These are phyloP conservation scores for Gasterosteus nipponicus DNA, from an alignment of 2,113 vertebrate species.

Conservation along the genomic window DNA sequence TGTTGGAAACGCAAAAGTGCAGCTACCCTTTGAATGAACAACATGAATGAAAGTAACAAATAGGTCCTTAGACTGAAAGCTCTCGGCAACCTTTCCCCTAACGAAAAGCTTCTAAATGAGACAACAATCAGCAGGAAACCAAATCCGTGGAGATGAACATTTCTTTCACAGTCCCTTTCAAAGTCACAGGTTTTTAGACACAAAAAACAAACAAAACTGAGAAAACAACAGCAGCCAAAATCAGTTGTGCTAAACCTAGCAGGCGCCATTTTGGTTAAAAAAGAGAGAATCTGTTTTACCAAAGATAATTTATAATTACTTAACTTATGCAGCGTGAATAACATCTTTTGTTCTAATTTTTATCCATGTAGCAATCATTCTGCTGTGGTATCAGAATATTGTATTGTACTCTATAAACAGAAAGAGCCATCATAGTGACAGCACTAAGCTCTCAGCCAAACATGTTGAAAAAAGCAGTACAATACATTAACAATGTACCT, in stretches of 20 bases:
- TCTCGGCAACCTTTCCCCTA: slow-evolving; percentile 44
- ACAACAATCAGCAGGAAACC: slow-evolving; percentile 47
- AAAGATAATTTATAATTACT: background rate
- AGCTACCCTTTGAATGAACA: slow-evolving; percentile 32
- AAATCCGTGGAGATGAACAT: slow-evolving; percentile 32
- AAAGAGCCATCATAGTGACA: slow-evolving; percentile 22
- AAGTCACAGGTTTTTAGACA: slow-evolving; percentile 27
- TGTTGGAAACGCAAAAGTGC: slow-evolving; percentile 15
- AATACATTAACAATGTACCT: slow-evolving; percentile 5
- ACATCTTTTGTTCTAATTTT: slow-evolving; percentile 7
- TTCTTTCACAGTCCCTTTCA: slow-evolving; percentile 24
- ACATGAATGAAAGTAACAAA: slow-evolving; percentile 31
- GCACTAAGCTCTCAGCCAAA: slow-evolving; percentile 17
- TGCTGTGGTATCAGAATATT: slow-evolving; percentile 8
- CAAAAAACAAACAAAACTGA: slow-evolving; percentile 16
- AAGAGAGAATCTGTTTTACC: background rate
- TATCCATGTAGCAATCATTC: slow-evolving; percentile 18
- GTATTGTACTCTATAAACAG: slow-evolving; percentile 18
- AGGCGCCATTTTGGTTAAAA: background rate
- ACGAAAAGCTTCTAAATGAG: slow-evolving; percentile 48
- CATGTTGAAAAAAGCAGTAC: slow-evolving; percentile 17
- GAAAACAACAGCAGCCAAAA: slow-evolving; percentile 1
- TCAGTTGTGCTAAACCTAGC: background rate
- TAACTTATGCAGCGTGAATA: slow-evolving; percentile 5
- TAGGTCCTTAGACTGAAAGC: slow-evolving; percentile 1